Percentiles rank a stretch among this genome's conserved stretches.
These are phyloP conservation scores for Terrapene triunguis DNA, from an alignment of 2,113 vertebrate species.

Conservation along the genomic window DNA sequence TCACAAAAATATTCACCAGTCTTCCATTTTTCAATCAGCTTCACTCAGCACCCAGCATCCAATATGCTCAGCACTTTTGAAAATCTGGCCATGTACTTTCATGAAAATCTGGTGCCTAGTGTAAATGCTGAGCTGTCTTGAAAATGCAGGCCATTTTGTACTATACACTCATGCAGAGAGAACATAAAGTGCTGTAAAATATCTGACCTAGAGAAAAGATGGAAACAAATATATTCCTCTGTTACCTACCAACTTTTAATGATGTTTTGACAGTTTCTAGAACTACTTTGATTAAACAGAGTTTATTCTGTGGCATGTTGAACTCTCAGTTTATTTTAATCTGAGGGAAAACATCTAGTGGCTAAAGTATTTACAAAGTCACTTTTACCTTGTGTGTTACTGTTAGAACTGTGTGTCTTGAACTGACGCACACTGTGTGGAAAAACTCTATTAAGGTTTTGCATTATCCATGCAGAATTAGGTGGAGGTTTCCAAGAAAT, in stretches of 20 bases:
- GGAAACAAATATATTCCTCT: not conserved
- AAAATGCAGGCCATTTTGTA: not conserved
- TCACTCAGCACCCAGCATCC: too few relatives aligned
- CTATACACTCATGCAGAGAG: not conserved
- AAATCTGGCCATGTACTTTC: too few relatives aligned
- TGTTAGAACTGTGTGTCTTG: accelerated
- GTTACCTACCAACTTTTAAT: not conserved
- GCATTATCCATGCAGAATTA: slow-evolving; percentile 44
- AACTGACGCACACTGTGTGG: not conserved
- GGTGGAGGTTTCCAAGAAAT: slow-evolving; percentile 29
- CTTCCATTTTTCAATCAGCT: too few relatives aligned
- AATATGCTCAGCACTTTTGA: too few relatives aligned
- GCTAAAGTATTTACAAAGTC: accelerated
- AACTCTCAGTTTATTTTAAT: not conserved
- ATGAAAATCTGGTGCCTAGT: not conserved
- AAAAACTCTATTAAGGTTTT: not conserved
- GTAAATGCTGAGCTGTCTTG: not conserved
- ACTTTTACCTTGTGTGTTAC: accelerated
- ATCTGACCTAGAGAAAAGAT: not conserved
- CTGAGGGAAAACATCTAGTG: too few relatives aligned
- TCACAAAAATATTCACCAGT: too few relatives aligned
- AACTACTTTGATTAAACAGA: not conserved
- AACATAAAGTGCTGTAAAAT: not conserved
- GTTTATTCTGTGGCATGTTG: not conserved
- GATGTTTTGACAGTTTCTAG: not conserved